Conservation (phyloP, 2,113 vertebrate genomes). For the Pteropus alecto region DNA sequence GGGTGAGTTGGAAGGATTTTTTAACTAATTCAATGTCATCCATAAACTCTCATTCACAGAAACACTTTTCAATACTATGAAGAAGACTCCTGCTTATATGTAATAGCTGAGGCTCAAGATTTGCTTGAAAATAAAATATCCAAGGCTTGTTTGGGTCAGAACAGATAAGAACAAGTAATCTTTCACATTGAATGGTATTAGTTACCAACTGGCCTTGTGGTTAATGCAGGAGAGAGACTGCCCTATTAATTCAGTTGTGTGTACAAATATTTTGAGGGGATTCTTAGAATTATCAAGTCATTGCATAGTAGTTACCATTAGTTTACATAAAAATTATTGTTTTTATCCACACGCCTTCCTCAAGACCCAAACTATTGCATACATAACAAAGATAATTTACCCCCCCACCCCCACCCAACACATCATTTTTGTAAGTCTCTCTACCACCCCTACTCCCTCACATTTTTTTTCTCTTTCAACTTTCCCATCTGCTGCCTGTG, state of each 20-base stretch:
- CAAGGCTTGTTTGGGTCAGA: neutral
- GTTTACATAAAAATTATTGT: neutral
- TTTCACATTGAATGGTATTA: neutral
- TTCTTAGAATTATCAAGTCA: neutral
- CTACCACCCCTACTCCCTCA: neutral
- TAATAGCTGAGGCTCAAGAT: neutral
- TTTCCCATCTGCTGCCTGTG: neutral
- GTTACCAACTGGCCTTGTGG: neutral
- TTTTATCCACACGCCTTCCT: neutral
- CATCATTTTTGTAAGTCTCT: neutral
- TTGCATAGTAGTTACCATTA: neutral
- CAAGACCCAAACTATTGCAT: neutral
- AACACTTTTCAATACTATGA: neutral
- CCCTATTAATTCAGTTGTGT: neutral
- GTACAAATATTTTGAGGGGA: neutral
- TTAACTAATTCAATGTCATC: neutral
- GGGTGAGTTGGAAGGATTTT: neutral
- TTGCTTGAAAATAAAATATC: neutral
- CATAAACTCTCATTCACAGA: neutral
- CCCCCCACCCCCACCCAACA: neutral
- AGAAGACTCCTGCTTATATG: neutral
- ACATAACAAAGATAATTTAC: neutral
- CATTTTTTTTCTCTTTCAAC: neutral
- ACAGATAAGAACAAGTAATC: neutral
- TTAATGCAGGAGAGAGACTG: neutral